phyloP scores from a whole-genome alignment of 2,113 vertebrate genomes.

The Eolophus roseicapilla region DNA sequence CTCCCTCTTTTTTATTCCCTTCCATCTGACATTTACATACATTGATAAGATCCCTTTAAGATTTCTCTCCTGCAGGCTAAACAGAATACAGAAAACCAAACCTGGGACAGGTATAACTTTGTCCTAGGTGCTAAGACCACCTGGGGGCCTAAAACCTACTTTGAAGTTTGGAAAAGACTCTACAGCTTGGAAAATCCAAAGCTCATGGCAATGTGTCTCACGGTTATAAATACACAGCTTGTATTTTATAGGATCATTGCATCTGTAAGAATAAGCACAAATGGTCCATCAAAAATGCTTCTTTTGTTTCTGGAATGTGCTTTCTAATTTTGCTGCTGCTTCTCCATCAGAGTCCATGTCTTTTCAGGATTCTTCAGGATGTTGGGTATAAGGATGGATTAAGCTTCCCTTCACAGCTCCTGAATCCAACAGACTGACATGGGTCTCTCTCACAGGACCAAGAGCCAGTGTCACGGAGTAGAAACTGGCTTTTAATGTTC shows the following conservation, averaged over 20 bases:
- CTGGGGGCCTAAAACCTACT: not conserved
- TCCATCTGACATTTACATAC: not conserved
- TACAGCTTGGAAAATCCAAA: not conserved
- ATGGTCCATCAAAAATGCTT: not conserved
- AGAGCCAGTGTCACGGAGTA: not conserved
- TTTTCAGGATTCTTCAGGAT: not conserved
- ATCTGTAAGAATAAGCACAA: not conserved
- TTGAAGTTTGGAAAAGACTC: not conserved
- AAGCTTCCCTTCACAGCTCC: not conserved
- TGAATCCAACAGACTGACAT: not conserved
- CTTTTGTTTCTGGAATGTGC: not conserved
- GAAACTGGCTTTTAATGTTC: not conserved
- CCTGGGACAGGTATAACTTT: not conserved
- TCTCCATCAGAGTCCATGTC: not conserved
- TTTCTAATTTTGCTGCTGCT: not conserved
- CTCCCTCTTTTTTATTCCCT: not conserved
- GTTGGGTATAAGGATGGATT: not conserved
- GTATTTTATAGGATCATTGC: not conserved
- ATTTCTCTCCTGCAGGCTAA: not conserved
- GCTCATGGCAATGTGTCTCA: not conserved
- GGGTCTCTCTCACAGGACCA: not conserved
- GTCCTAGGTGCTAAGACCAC: not conserved
- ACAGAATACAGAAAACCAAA: not conserved
- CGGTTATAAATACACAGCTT: not conserved
- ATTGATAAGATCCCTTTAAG: not conserved